These are phyloP conservation scores for Macrochelys suwanniensis DNA, from an alignment of 2,797 vertebrate genomes.

Conservation along the genomic window DNA sequence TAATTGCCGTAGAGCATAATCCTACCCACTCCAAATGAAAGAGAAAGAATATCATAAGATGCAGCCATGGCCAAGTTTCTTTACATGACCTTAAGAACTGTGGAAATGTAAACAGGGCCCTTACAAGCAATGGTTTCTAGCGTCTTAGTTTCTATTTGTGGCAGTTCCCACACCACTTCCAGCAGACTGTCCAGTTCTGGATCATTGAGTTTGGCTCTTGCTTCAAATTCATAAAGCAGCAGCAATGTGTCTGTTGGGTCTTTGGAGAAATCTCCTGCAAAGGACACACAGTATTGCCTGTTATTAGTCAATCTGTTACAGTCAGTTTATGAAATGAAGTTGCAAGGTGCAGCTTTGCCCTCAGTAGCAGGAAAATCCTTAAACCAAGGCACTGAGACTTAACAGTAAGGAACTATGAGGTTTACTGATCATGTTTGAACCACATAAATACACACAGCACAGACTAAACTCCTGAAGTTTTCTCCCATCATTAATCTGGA, in stretches of 20 bases:
- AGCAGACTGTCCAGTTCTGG: constrained; percentile 85
- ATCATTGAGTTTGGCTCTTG: constrained; percentile 90
- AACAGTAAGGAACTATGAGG: neutral
- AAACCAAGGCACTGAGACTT: neutral
- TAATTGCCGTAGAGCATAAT: neutral
- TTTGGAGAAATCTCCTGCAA: constrained; percentile 83
- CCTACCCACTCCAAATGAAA: neutral
- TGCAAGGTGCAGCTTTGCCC: neutral
- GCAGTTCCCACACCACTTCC: constrained; percentile 88
- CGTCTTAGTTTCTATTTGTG: constrained; percentile 86
- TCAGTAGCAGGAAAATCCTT: neutral
- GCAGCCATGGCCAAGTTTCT: neutral
- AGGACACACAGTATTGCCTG: constrained; percentile 7
- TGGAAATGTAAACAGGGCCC: constrained; percentile 46
- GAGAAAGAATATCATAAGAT: neutral
- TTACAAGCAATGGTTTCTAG: constrained; percentile 92
- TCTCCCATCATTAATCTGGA: neutral
- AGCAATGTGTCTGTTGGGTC: constrained; percentile 90
- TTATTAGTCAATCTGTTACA: neutral
- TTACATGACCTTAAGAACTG: neutral
- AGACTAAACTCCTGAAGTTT: neutral
- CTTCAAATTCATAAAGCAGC: constrained; percentile 95
- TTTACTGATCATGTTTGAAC: neutral
- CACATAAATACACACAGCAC: neutral
- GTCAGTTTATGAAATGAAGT: neutral